Base-by-base conservation (phyloP, 2,113 vertebrate genomes). In the Amblyopsis rosae region DNA sequence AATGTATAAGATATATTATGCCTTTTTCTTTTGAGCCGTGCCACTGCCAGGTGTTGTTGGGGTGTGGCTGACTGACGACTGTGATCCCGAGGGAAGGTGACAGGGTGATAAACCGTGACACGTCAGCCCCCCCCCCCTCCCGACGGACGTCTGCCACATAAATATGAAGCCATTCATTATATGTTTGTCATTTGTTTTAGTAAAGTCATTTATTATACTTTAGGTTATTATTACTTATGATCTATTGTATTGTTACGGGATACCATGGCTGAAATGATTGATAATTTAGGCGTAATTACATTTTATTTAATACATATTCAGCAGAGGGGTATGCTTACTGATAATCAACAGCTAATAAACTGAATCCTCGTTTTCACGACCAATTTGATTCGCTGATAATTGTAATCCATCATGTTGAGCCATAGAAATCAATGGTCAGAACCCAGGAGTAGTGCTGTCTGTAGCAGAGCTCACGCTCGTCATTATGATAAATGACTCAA, bases 401-500 rank as follows among this genome's bases (percentile, higher is more conserved):
- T 76, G 62, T 47, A 77, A 87, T 86, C 65, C 79, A 84, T 90
- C 86, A 80, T 80, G 62, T 48, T 59, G 58, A 79, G 69, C 69
- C 74, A 64, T 50, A 12, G 59, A 41, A 72, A 85, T 81, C 75
- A 59, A 64, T 69, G 69, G 32, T 70, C 67, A 77, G 75, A 78
- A 76, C 58, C 10, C 48, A 77, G 60, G 59, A 47, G 60, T 5
- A 63, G 60, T 45, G 75, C 47, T 58, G 66, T 66, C 73, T 70
- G 41, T 68, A 66, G 56, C 41, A 5, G 26, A 71, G 80, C 70
- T 59, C 62, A 71, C 75, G 65, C 17, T 9, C 77, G 76, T 77
- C 86, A 85, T 76, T 76, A 82, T 92, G 89, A 92, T 85, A 77
- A 90, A 92, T 90, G 82, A 69, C 77, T 83, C 79, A 65, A 86